Evolutionary conservation across 1,140 invertebrate genomes (phyloP).

Genomic region (Radopholus similis): DNA sequence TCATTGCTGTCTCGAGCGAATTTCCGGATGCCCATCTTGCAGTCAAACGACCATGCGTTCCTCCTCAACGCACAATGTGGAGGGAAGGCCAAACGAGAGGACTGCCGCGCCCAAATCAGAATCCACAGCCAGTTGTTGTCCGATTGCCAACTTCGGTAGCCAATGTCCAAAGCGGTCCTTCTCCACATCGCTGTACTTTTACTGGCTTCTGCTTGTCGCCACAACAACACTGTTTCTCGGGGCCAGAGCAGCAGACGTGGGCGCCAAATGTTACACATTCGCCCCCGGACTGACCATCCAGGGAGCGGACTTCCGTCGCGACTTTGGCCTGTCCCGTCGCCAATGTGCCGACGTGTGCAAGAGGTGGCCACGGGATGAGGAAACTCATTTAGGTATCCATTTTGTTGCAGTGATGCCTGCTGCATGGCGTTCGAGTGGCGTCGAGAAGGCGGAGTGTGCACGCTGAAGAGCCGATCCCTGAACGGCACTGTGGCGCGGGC

Average conservation of each 20-base stretch:
- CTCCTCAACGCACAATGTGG: no score
- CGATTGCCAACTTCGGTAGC: no score
- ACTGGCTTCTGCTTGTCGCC: no score
- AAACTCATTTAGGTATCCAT: not conserved
- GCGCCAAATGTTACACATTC: conserved; percentile 32
- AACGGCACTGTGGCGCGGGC: conserved; percentile 34
- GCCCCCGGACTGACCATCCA: conserved; percentile 39
- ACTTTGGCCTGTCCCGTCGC: conserved; percentile 26
- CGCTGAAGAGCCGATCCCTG: conserved; percentile 39
- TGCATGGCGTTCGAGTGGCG: conserved; percentile 44
- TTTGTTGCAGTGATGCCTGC: conserved; percentile 22
- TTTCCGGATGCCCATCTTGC: no score
- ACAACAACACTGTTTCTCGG: no score
- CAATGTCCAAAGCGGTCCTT: no score
- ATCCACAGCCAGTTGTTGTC: no score
- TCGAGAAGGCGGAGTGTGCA: conserved; percentile 26
- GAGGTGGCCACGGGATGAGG: not conserved
- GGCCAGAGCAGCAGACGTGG: no score
- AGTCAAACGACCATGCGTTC: no score
- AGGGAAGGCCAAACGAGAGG: not conserved
- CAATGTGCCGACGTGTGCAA: conserved; percentile 39
- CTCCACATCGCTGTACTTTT: no score
- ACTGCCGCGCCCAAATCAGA: not conserved
- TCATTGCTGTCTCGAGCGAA: no score
- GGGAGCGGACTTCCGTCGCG: conserved; percentile 37